phyloP scores from a whole-genome alignment of 2,797 vertebrate genomes.

The Paedocypris micromegethes region DNA sequence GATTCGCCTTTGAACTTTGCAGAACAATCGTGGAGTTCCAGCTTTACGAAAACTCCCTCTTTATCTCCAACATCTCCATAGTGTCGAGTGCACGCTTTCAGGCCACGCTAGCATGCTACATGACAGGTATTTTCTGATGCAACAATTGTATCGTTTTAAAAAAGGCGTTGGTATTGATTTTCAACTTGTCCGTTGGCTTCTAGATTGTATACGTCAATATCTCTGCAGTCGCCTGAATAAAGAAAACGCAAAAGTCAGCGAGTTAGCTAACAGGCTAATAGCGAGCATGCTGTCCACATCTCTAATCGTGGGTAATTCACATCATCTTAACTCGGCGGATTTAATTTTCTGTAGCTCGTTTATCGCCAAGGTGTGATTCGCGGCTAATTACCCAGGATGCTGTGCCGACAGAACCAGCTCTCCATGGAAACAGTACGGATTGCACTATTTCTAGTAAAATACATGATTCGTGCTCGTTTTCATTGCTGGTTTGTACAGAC shows the following conservation, averaged over 20 bases:
- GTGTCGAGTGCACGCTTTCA: too few relatives aligned
- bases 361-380: conserved; percentile 16
- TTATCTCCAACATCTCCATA: too few relatives aligned
- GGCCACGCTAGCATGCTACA: too few relatives aligned
- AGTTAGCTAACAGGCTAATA: not conserved
- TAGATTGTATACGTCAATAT: too few relatives aligned
- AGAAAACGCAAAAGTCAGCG: not conserved
- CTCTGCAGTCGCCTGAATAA: not conserved
- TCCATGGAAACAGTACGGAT: conserved; percentile 23
- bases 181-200: too few relatives aligned
- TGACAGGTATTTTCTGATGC: too few relatives aligned
- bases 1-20: too few relatives aligned
- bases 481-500: not conserved
- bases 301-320: conserved; percentile 25
- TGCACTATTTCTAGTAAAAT: not conserved
- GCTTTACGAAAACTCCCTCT: too few relatives aligned
- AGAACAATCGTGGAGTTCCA: too few relatives aligned
- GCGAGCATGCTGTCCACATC: conserved; percentile 1
- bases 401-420: not conserved
- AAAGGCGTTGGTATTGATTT: too few relatives aligned
- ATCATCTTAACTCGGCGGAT: not conserved
- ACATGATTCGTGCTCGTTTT: not conserved
- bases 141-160: too few relatives aligned
- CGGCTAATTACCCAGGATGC: conserved; percentile 10
- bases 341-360: conserved; percentile 7